Evolutionary conservation across 2,113 vertebrate genomes (phyloP).

Genomic region (Picathartes gymnocephalus): DNA sequence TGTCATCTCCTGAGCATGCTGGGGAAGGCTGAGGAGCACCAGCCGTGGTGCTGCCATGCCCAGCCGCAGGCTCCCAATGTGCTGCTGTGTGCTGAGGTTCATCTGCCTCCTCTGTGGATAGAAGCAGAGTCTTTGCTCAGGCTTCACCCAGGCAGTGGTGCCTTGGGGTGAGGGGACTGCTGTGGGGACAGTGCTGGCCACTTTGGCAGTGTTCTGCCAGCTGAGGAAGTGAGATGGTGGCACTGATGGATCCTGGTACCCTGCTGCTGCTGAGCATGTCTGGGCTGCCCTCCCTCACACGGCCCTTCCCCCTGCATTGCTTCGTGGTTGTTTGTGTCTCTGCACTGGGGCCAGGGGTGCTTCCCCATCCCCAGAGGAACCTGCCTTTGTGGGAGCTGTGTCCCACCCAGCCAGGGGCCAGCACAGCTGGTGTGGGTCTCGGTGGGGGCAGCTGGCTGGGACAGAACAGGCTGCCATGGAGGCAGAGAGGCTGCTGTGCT

Average conservation of each 20-base stretch:
- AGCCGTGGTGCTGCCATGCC: background rate
- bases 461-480: background rate
- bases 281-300: background rate
- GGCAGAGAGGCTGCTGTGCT: background rate
- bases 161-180: background rate
- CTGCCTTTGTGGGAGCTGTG: accelerated
- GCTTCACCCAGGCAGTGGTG: background rate
- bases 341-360: background rate
- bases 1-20: background rate
- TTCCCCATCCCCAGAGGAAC: background rate
- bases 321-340: background rate
- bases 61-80: background rate
- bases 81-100: background rate
- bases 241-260: background rate
- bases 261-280: background rate
- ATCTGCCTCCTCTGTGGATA: too few relatives aligned
- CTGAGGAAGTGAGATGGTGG: background rate
- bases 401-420: background rate
- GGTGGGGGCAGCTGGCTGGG: background rate
- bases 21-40: accelerated
- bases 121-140: background rate
- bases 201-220: background rate
- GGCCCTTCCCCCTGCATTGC: background rate
- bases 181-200: accelerated
- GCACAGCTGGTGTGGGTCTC: accelerated